Percentiles rank a stretch among this genome's conserved stretches.
These are phyloP conservation scores for Synaphobranchus kaupii DNA, from an alignment of 2,797 vertebrate genomes.

Conservation along the genomic window DNA sequence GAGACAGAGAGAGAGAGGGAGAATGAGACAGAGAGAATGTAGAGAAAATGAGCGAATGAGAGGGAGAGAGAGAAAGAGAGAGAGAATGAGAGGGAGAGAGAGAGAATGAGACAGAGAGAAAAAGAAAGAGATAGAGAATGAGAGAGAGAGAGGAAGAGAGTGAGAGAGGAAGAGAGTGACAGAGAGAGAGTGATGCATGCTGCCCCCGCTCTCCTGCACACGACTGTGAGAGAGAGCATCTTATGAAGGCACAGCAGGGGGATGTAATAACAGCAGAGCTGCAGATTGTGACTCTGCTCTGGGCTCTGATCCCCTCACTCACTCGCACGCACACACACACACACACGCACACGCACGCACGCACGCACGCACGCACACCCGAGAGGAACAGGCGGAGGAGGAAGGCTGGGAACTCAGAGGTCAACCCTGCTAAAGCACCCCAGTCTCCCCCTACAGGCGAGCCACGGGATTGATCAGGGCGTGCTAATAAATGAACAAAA, in stretches of 20 bases:
- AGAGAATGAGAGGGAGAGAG: not conserved
- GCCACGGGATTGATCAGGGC: not conserved
- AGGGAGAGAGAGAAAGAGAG: not conserved
- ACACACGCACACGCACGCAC: not conserved
- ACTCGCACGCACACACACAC: not conserved
- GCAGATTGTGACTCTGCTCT: conserved; percentile 31
- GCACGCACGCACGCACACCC: conserved; percentile 1
- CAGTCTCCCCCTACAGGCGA: not conserved
- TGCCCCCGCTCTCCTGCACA: not conserved
- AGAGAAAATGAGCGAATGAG: not conserved
- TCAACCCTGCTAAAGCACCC: not conserved
- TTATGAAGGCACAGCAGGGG: conserved; percentile 32
- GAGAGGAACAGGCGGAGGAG: not conserved
- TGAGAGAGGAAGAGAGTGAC: not conserved
- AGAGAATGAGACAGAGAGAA: not conserved
- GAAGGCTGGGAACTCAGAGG: not conserved
- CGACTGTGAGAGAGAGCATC: conserved; percentile 7
- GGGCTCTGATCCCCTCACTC: conserved; percentile 9
- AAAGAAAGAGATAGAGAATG: not conserved
- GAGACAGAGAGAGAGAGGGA: not conserved
- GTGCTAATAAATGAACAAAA: not conserved
- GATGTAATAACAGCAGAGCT: conserved; percentile 15
- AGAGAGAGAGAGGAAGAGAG: not conserved
- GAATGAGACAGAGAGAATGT: conserved; percentile 6
- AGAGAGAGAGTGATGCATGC: not conserved